A percentile compares a stretch with the other conserved stretches of the same genome.
Conservation (phyloP, 2,888 invertebrate species). For the Neocrepidodera transversa region DNA sequence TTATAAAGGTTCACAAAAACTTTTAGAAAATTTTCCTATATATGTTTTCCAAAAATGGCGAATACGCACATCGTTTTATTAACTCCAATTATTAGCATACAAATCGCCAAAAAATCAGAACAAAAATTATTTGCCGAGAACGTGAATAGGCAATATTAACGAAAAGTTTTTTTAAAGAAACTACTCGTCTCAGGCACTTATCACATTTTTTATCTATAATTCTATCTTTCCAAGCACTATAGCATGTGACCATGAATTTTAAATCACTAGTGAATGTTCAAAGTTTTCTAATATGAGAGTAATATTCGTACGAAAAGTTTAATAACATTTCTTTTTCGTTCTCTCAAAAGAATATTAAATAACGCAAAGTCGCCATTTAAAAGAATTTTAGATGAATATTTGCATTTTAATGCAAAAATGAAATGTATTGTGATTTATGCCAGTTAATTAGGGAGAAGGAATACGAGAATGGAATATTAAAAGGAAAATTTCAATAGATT, state of each 20-base stretch:
- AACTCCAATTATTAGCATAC: no score
- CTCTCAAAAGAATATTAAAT: conserved; percentile 39
- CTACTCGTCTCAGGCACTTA: background rate
- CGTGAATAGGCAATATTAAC: no score
- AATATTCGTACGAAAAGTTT: conserved; percentile 37
- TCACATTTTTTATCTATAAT: conserved; percentile 9
- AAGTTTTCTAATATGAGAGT: conserved; percentile 36
- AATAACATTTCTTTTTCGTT: conserved; percentile 38
- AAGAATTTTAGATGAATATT: conserved; percentile 40
- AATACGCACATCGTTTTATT: no score
- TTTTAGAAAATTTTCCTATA: no score
- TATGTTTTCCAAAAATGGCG: no score
- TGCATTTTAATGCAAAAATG: conserved; percentile 41
- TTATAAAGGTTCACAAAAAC: no score
- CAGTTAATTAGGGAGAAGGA: conserved; percentile 39
- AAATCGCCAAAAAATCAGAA: no score
- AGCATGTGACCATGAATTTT: conserved; percentile 11
- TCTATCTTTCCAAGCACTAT: background rate
- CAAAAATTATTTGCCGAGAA: no score
- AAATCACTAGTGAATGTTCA: conserved; percentile 29
- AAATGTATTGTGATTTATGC: conserved; percentile 44
- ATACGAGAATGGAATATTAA: conserved; percentile 36
- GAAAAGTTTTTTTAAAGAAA: background rate
- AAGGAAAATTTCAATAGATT: conserved; percentile 31
- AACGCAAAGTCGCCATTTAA: conserved; percentile 37